Conservation (phyloP, 2,888 invertebrate genomes). For the Clostera curtula region DNA sequence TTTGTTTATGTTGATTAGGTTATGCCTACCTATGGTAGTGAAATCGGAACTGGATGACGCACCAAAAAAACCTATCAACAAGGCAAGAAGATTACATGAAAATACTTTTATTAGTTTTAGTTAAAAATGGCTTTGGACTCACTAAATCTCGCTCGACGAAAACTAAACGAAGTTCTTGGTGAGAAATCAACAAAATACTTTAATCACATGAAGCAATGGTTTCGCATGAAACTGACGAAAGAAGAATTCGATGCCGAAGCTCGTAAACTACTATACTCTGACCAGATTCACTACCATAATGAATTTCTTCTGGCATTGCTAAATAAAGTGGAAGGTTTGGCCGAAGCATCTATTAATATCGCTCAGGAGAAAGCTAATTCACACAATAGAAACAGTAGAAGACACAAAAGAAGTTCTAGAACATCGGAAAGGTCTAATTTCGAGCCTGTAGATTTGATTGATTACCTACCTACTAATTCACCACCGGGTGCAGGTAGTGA, state of each 20-base stretch:
- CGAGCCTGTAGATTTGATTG: conserved; percentile 75
- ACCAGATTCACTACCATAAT: conserved; percentile 89
- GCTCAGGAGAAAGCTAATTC: conserved; percentile 58
- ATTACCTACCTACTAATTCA: conserved; percentile 74
- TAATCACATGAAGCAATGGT: conserved; percentile 84
- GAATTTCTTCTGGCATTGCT: conserved; percentile 87
- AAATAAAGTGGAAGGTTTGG: conserved; percentile 79
- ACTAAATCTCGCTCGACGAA: conserved; percentile 76
- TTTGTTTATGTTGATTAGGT: too few species aligned
- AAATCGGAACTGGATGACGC: too few species aligned
- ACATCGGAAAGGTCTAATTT: conserved; percentile 76
- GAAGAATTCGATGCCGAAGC: conserved; percentile 90
- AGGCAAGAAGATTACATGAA: too few species aligned
- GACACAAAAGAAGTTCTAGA: conserved; percentile 70
- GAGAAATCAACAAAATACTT: conserved; percentile 83
- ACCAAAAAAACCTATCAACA: too few species aligned
- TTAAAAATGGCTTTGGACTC: conserved; percentile 55
- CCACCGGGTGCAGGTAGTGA: conserved; percentile 69
- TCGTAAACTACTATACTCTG: conserved; percentile 80
- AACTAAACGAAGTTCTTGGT: conserved; percentile 77
- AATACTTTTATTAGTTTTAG: too few species aligned
- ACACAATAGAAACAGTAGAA: conserved; percentile 58
- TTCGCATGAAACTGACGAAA: conserved; percentile 83
- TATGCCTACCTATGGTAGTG: too few species aligned
- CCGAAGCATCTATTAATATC: conserved; percentile 58